Evolutionary conservation across 2,113 vertebrate species (phyloP).

Genomic region (Menura novaehollandiae): DNA sequence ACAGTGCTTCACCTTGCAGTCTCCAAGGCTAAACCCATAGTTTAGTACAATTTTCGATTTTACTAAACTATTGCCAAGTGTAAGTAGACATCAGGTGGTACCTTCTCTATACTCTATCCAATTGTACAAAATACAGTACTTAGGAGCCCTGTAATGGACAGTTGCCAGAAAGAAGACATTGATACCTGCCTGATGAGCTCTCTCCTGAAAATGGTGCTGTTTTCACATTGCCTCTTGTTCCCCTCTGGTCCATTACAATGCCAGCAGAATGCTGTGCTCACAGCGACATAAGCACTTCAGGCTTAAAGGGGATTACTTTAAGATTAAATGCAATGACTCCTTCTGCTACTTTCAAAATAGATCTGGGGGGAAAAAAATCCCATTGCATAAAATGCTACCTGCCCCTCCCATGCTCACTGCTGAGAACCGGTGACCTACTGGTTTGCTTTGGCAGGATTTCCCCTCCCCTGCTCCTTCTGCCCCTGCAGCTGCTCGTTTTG

Average conservation of each 20-base stretch:
- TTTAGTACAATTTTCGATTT: background rate
- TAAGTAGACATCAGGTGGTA: background rate
- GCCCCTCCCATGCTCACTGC: background rate
- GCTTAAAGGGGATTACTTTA: constrained; percentile 7
- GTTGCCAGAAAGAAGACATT: background rate
- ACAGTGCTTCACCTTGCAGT: background rate
- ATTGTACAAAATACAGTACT: background rate
- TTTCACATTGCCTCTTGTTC: background rate
- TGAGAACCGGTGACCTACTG: background rate
- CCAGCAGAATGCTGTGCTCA: background rate
- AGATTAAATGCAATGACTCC: constrained; percentile 7
- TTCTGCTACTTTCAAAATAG: background rate
- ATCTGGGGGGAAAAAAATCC: background rate
- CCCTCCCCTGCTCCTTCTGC: background rate
- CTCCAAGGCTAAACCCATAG: background rate
- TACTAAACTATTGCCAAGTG: background rate
- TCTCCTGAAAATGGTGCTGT: background rate
- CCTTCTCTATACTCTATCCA: background rate
- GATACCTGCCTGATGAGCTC: background rate
- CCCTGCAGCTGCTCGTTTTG: constrained; percentile 38
- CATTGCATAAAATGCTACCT: background rate
- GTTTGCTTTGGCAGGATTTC: background rate
- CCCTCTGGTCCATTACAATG: background rate
- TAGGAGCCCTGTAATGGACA: background rate
- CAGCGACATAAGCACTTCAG: background rate